phyloP scores from a whole-genome alignment of 2,797 vertebrate genomes.

The Orientallactaga sibirica region DNA sequence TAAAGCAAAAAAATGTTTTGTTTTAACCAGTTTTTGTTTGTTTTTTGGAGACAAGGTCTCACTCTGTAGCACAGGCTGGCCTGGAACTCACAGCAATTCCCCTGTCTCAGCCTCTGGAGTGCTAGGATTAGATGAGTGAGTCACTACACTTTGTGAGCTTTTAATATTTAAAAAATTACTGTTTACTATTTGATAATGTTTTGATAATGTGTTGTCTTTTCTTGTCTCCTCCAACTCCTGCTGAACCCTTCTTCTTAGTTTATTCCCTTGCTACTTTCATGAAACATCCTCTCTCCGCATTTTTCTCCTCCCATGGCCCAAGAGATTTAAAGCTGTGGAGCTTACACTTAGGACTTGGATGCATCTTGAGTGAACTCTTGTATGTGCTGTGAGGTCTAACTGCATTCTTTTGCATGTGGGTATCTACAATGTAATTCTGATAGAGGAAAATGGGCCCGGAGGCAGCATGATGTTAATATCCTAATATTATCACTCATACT shows the following conservation, averaged over 20 bases:
- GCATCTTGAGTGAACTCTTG: not conserved
- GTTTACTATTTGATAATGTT: not conserved
- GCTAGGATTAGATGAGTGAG: not conserved
- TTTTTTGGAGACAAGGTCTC: not conserved
- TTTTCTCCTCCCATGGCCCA: not conserved
- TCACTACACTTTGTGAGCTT: not conserved
- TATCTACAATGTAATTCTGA: constrained; percentile 16
- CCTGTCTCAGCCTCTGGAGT: not conserved
- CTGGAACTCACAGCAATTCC: not conserved
- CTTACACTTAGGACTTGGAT: constrained; percentile 7
- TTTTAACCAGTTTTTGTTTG: not conserved
- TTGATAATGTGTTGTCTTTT: too few species aligned
- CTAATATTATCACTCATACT: not conserved
- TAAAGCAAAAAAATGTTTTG: not conserved
- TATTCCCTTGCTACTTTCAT: too few species aligned
- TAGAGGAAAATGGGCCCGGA: not conserved
- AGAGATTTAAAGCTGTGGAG: not conserved
- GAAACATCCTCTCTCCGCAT: too few species aligned
- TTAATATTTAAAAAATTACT: not conserved
- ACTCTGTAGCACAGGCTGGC: not conserved
- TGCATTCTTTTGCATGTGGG: not conserved
- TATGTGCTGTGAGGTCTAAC: not conserved
- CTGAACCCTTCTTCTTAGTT: too few species aligned
- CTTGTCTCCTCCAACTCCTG: too few species aligned
- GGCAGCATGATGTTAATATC: not conserved